Base-by-base conservation (phyloP, 2,797 vertebrate species). In the Trachurus trachurus region DNA sequence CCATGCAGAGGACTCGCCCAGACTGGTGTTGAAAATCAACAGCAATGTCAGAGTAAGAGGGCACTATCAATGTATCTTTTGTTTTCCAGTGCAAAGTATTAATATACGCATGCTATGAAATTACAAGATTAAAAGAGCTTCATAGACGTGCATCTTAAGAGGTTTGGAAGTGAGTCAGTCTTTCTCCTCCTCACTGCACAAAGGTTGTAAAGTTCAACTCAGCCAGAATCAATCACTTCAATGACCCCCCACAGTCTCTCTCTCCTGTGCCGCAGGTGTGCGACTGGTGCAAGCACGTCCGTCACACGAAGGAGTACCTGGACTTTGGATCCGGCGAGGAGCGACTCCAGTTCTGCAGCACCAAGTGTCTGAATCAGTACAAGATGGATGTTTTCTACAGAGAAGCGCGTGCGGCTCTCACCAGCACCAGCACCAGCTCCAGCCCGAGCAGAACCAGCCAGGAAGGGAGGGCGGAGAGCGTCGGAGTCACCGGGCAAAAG, bases 361-460 rank as follows among this genome's bases (percentile, higher is more conserved):
- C 97, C 89, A 99, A 99, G 94, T 99, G 98, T 94, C 96, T 99
- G 89, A 99, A 99, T 95, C 98, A 99, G 94, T 99, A 99, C 94
- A 99, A 99, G 96, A 99, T 99, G 98, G 98, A 99, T 91, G 98
- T 99, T 91, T 99, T 99, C 95, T 99, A 99, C 95, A 94, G 97
- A 95, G 98, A 99, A 92, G 97, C 98, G 70, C 97, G 97, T 77
- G 97, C 98, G 74, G 97, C 97, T 77, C 98, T 99, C 87, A 97
- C 96, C 90, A 96, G 95, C 89, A 97, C 96, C 26, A 26, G 26
- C 26, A 26, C 31, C 89, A 96, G 95, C 92, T 97, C 97, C 89
- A 96, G 96, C 90, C 95, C 97, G 54, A 95, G 96, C 89, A 96
- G 97, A 92, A 88, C 95, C 88, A 95, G 95, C 83, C 94, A 97